phyloP scores from a whole-genome alignment of 1,140 invertebrate species.

The Lepidotrigona ventralis region DNA sequence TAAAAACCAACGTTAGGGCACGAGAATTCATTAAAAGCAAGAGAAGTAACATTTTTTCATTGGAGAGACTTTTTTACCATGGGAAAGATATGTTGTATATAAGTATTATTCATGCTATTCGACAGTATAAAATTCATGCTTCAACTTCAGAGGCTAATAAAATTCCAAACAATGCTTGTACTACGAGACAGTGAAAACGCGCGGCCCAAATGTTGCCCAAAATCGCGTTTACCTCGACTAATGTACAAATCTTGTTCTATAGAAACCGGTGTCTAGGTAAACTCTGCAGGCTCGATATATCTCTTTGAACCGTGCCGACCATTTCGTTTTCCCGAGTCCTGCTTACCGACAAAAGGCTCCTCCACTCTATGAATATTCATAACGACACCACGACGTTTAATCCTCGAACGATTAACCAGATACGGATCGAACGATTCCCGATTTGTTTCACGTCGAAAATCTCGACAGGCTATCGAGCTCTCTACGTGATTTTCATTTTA shows the following conservation, averaged over 20 bases:
- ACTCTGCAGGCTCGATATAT: constrained; percentile 47
- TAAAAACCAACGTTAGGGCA: neutral
- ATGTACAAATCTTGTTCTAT: constrained; percentile 71
- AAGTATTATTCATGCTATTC: neutral
- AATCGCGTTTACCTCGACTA: constrained; percentile 70
- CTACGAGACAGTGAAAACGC: neutral
- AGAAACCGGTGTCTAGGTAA: constrained; percentile 66
- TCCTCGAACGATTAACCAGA: constrained; percentile 53
- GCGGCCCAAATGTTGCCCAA: constrained; percentile 33
- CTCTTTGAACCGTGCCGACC: constrained; percentile 65
- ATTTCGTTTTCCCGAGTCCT: constrained; percentile 47
- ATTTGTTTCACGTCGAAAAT: neutral
- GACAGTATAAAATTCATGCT: neutral
- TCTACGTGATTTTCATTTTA: neutral
- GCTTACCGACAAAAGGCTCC: constrained; percentile 57
- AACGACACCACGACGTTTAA: constrained; percentile 45
- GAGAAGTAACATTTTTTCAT: neutral
- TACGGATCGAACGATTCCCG: neutral
- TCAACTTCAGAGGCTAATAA: neutral
- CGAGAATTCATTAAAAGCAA: neutral
- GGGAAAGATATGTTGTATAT: neutral
- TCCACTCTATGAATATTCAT: constrained; percentile 66
- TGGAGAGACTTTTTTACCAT: neutral
- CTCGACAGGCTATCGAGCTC: neutral
- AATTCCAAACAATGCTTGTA: neutral